These are phyloP conservation scores for Platycnemis pennipes DNA, from an alignment of 2,888 invertebrate species.

Conservation along the genomic window DNA sequence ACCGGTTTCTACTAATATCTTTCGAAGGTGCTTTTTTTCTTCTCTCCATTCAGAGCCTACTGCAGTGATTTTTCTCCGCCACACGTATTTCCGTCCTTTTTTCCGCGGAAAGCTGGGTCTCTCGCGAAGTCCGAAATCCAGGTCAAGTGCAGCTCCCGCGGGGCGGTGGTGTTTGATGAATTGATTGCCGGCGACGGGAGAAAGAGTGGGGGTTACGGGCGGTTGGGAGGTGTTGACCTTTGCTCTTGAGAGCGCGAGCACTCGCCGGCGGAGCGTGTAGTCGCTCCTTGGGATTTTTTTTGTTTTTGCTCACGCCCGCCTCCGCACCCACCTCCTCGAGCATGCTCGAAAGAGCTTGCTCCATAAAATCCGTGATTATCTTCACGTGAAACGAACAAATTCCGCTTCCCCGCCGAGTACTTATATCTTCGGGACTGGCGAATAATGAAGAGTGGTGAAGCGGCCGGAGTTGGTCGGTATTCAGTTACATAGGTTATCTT, in stretches of 20 bases:
- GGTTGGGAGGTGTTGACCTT: background rate
- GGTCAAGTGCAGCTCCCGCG: slow-evolving; percentile 18
- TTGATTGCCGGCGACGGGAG: background rate
- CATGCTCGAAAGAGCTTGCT: background rate
- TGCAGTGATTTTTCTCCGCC: background rate
- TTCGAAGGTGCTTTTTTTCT: background rate
- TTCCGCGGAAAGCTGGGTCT: background rate
- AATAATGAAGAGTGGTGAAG: too few relatives aligned
- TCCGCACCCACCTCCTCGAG: background rate
- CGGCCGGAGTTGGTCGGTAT: too few relatives aligned
- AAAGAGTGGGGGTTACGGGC: background rate
- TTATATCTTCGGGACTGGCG: too few relatives aligned
- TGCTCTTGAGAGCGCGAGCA: background rate
- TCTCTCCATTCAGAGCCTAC: background rate
- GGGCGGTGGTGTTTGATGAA: background rate
- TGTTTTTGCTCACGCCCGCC: background rate
- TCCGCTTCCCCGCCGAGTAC: background rate
- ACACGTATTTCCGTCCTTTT: background rate
- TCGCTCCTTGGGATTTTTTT: background rate
- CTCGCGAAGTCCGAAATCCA: background rate
- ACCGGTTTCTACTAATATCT: too few relatives aligned
- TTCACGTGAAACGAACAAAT: background rate
- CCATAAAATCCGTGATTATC: background rate
- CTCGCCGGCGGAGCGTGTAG: too few relatives aligned
- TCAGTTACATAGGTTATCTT: too few relatives aligned